A percentile compares a stretch with the other conserved stretches of the same genome.
phyloP scores from a whole-genome alignment of 2,888 invertebrate species.

The Arge pagana region DNA sequence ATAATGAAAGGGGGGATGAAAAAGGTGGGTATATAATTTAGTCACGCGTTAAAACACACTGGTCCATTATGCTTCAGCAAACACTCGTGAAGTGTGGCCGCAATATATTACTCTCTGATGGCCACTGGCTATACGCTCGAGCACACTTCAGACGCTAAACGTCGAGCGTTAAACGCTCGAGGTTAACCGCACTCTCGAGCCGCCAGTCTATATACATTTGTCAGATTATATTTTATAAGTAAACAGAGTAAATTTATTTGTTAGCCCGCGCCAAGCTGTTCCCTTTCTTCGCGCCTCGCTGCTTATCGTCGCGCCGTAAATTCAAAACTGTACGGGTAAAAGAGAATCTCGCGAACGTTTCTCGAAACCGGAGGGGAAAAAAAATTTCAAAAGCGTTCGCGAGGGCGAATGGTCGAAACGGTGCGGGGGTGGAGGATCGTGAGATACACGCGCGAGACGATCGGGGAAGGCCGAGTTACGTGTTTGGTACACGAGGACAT shows the following conservation, averaged over 20 bases:
- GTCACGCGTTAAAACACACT: slow-evolving; percentile 42
- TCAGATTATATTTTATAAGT: slow-evolving; percentile 43
- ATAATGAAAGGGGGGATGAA: background rate
- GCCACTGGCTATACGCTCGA: slow-evolving; percentile 35
- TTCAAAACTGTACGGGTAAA: background rate
- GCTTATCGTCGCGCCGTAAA: slow-evolving; percentile 28
- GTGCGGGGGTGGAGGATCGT: slow-evolving; percentile 8
- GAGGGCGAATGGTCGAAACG: slow-evolving; percentile 4
- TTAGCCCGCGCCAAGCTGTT: background rate
- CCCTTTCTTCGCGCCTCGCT: slow-evolving; percentile 6
- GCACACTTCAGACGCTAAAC: slow-evolving; percentile 19
- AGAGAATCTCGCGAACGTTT: slow-evolving; percentile 5
- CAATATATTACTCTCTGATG: slow-evolving; percentile 46
- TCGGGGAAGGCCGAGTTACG: slow-evolving; percentile 9
- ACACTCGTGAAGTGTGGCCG: slow-evolving; percentile 44
- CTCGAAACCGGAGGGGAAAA: background rate
- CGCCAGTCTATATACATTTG: slow-evolving; percentile 31
- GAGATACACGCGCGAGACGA: slow-evolving; percentile 10
- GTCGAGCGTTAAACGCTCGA: slow-evolving; percentile 19
- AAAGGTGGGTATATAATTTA: slow-evolving; percentile 26
- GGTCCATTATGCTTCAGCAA: slow-evolving; percentile 48
- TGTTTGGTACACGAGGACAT: slow-evolving; percentile 30
- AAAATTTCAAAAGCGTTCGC: too few relatives aligned
- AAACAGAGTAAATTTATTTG: slow-evolving; percentile 39
- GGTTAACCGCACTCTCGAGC: slow-evolving; percentile 17